Evolutionary conservation across 2,797 vertebrate genomes (phyloP).

Genomic region (Urocyon cinereoargenteus): DNA sequence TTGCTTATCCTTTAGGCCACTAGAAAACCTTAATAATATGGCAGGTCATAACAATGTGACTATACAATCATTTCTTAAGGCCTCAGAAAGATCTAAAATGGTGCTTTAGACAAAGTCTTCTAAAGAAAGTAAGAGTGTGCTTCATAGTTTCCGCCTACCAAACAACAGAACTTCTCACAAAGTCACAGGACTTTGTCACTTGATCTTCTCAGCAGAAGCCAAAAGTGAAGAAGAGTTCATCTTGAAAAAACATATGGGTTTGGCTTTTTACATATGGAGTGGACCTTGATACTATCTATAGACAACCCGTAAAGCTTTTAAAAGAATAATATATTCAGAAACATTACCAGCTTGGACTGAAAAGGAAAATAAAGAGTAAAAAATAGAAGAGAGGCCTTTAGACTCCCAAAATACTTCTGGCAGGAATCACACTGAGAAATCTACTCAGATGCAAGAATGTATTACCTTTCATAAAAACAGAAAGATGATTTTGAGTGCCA

Average conservation of each 20-base stretch:
- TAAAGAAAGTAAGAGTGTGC: neutral
- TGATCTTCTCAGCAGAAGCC: neutral
- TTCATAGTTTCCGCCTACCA: neutral
- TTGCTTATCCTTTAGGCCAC: neutral
- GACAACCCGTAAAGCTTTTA: neutral
- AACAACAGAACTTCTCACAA: neutral
- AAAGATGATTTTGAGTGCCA: neutral
- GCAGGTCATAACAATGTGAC: neutral
- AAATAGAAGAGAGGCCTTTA: neutral
- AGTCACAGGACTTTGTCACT: neutral
- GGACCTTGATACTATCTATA: neutral
- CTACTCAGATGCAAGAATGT: neutral
- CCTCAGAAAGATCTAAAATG: neutral
- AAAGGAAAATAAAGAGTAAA: neutral
- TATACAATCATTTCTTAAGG: neutral
- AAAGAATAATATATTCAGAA: neutral
- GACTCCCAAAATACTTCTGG: neutral
- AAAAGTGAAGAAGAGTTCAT: neutral
- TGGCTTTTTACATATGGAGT: neutral
- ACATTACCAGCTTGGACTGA: neutral
- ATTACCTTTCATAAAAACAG: neutral
- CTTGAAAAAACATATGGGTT: neutral
- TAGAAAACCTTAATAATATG: neutral
- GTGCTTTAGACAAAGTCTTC: neutral
- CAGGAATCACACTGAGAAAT: neutral